Evolutionary conservation across 2,797 vertebrate genomes (phyloP).

Genomic region (Myotis pilosus): DNA sequence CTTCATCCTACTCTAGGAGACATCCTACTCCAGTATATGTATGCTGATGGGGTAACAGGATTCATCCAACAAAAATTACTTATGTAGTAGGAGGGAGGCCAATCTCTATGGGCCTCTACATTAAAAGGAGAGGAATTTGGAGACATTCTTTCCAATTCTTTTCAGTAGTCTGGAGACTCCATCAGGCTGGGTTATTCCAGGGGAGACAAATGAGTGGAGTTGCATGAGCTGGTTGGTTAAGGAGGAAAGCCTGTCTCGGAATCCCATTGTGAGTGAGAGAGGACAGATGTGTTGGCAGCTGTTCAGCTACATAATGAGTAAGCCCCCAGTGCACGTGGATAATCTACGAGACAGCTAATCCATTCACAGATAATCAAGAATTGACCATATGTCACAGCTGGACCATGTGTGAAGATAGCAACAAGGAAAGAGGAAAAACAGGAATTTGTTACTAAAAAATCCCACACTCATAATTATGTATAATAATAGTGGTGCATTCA

Average conservation of each 20-base stretch:
- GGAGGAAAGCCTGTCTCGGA: conserved; percentile 15
- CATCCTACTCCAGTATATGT: not conserved
- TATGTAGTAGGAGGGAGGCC: not conserved
- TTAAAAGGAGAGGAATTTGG: not conserved
- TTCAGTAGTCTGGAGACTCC: not conserved
- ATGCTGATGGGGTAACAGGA: not conserved
- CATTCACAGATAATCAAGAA: conserved; percentile 62
- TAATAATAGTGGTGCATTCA: not conserved
- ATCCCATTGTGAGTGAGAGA: conserved; percentile 18
- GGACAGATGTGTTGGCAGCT: conserved; percentile 72
- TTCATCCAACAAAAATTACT: not conserved
- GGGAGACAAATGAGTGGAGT: not conserved
- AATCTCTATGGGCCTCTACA: not conserved
- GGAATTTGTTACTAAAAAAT: not conserved
- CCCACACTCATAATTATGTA: not conserved
- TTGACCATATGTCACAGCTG: conserved; percentile 62
- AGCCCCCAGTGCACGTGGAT: not conserved
- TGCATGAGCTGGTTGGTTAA: conserved; percentile 15
- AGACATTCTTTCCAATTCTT: not conserved
- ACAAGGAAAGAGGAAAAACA: not conserved
- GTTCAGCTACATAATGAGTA: conserved; percentile 55
- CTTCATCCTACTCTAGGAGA: not conserved
- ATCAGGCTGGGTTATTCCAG: not conserved
- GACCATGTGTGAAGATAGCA: not conserved
- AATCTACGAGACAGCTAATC: conserved; percentile 48